Percentiles rank a stretch among this genome's conserved stretches.
phyloP scores from a whole-genome alignment of 2,113 vertebrate species.

The Delphinapterus leucas region DNA sequence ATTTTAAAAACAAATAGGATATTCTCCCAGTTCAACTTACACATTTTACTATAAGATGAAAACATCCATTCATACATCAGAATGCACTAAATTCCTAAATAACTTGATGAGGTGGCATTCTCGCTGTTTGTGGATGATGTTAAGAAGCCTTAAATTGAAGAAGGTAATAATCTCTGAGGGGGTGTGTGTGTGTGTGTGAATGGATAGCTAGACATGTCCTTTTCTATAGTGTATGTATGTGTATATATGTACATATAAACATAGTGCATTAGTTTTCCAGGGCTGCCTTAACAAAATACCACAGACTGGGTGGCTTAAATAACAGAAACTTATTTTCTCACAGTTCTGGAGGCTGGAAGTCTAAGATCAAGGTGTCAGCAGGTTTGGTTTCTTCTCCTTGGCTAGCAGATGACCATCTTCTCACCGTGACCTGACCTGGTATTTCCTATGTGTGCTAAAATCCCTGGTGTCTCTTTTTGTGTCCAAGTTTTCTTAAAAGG shows the following conservation, averaged over 20 bases:
- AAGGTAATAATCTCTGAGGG: not conserved
- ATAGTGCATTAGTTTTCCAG: not conserved
- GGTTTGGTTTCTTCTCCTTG: not conserved
- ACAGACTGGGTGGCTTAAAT: not conserved
- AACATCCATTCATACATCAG: not conserved
- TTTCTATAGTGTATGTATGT: not conserved
- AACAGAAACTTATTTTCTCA: not conserved
- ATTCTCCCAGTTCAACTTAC: not conserved
- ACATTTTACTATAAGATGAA: not conserved
- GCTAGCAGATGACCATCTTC: not conserved
- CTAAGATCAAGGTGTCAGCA: not conserved
- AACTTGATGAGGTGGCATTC: not conserved
- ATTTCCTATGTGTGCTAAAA: not conserved
- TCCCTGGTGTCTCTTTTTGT: not conserved
- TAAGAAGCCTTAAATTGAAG: not conserved
- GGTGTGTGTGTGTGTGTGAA: not conserved
- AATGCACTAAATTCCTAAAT: not conserved
- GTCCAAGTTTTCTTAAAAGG: not conserved
- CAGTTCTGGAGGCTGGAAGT: not conserved
- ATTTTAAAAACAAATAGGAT: not conserved
- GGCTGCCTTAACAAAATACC: not conserved
- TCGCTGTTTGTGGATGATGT: not conserved
- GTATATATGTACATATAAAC: not conserved
- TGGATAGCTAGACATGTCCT: not conserved
- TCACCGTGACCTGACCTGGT: not conserved